Evolutionary conservation across 2,888 invertebrate species (phyloP).

Genomic region (Coremacera marginata): DNA sequence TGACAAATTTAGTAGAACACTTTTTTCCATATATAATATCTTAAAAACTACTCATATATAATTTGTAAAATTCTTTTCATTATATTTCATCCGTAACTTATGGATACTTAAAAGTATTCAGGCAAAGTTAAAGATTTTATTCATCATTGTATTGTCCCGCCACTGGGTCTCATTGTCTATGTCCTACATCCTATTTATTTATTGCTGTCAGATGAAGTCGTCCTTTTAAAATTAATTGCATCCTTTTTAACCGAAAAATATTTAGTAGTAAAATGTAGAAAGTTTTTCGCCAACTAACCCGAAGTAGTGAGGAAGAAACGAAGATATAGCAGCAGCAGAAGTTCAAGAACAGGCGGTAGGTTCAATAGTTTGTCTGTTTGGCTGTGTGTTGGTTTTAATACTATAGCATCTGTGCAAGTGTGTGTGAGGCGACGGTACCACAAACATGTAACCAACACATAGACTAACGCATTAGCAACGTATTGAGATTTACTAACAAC

Average conservation of each 20-base stretch:
- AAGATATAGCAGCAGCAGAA: neutral
- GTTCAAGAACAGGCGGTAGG: neutral
- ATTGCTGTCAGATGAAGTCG: conserved; percentile 63
- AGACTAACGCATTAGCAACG: conserved; percentile 59
- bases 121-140: too few relatives aligned
- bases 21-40: too few relatives aligned
- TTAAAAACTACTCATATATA: too few relatives aligned
- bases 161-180: conserved; percentile 6
- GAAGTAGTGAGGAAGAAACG: neutral
- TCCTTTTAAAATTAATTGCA: conserved; percentile 63
- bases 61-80: too few relatives aligned
- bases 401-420: neutral
- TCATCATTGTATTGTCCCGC: neutral
- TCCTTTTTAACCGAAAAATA: conserved; percentile 52
- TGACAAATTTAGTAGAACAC: neutral
- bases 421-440: conserved; percentile 37
- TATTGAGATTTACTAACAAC: conserved; percentile 24
- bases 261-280: conserved; percentile 58
- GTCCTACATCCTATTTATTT: conserved; percentile 55
- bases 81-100: too few relatives aligned
- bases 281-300: conserved; percentile 58
- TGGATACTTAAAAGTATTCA: too few relatives aligned
- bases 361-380: neutral
- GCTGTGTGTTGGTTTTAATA: neutral
- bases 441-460: conserved; percentile 57